Evolutionary conservation across 2,888 invertebrate genomes (phyloP).

Genomic region (Bibio marci): DNA sequence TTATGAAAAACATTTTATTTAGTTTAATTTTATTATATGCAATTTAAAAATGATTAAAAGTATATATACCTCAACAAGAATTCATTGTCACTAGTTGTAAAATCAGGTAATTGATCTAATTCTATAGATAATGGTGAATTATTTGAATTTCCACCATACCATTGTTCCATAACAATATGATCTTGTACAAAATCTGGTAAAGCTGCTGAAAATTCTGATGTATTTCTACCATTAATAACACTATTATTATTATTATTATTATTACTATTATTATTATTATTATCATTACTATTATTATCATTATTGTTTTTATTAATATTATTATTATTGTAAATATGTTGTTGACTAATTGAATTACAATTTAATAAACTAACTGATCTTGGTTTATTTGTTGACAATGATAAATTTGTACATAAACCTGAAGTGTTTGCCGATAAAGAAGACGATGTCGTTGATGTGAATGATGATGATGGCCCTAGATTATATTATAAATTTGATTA

Average conservation of each 20-base stretch:
- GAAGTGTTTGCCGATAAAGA: not conserved
- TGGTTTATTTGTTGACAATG: slow-evolving; percentile 5
- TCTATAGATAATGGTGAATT: slow-evolving; percentile 19
- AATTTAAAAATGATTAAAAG: no score
- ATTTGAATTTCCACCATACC: slow-evolving; percentile 24
- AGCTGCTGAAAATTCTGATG: slow-evolving; percentile 22
- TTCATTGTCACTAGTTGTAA: not conserved
- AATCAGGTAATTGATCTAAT: slow-evolving; percentile 15
- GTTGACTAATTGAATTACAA: not conserved
- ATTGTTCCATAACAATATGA: slow-evolving; percentile 65
- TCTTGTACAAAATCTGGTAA: slow-evolving; percentile 81
- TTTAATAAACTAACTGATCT: no score
- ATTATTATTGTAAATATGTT: slow-evolving; percentile 4
- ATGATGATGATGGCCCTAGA: no score
- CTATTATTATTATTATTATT: no score
- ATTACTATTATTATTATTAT: not conserved
- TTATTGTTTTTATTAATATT: slow-evolving; percentile 6
- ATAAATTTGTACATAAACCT: not conserved
- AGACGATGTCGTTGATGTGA: no score
- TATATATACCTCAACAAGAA: no score
- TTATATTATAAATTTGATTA: no score
- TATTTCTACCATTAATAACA: not conserved
- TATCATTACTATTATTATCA: slow-evolving; percentile 8
- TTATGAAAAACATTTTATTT: slow-evolving; percentile 1
- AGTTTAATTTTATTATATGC: no score